Percentiles rank a stretch among this genome's conserved stretches.
phyloP scores from a whole-genome alignment of 30 jellyfish, hydroid and myxozoan species.

The Aurelia coerulea region DNA sequence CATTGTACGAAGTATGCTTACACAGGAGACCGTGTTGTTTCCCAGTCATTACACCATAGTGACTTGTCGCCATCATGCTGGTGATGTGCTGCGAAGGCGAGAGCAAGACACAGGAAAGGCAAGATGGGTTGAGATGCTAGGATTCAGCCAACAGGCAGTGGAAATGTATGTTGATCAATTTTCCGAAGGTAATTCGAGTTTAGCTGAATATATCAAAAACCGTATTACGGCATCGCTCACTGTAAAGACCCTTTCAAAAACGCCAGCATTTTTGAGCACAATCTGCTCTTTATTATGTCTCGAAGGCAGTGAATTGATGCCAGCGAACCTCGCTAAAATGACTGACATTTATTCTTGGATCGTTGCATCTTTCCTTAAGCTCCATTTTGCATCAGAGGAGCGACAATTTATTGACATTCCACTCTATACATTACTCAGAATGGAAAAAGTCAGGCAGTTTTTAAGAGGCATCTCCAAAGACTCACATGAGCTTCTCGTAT shows the following conservation, averaged over 20 bases:
- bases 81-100: not conserved
- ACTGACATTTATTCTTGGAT: not conserved
- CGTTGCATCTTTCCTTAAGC: not conserved
- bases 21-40: not conserved
- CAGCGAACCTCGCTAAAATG: not conserved
- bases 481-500: not conserved
- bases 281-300: not conserved
- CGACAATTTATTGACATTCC: not conserved
- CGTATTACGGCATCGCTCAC: not conserved
- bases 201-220: not conserved
- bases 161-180: not conserved
- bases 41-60: not conserved
- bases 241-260: not conserved
- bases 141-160: not conserved
- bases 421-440: not conserved
- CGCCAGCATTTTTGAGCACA: not conserved
- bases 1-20: not conserved
- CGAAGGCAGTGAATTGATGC: not conserved
- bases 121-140: constrained; percentile 1
- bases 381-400: constrained; percentile 4
- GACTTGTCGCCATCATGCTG: constrained; percentile 10
- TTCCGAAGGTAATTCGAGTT: not conserved
- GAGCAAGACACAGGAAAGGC: not conserved
- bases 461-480: not conserved
- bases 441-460: not conserved